phyloP scores from a whole-genome alignment of 2,113 vertebrate genomes.

The Xyrauchen texanus region DNA sequence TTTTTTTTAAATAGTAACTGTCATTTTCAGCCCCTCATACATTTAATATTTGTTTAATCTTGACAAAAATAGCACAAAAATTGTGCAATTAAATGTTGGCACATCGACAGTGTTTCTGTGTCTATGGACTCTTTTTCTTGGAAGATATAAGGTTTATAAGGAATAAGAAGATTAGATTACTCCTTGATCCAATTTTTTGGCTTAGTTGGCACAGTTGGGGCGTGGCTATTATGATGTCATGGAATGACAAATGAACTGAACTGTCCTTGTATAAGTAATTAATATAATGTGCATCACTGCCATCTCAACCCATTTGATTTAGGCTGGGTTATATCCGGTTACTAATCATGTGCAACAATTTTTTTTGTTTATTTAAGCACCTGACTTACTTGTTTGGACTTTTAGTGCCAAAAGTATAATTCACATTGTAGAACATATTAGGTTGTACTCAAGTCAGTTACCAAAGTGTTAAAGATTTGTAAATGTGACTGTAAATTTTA shows the following conservation, averaged over 20 bases:
- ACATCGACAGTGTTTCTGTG: not conserved
- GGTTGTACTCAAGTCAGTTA: too few species aligned
- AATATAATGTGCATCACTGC: not conserved
- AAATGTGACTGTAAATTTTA: too few species aligned
- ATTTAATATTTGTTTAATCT: too few species aligned
- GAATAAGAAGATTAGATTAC: conserved; percentile 82
- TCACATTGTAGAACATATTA: too few species aligned
- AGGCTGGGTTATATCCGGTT: not conserved
- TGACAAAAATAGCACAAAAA: not conserved
- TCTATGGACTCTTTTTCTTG: not conserved
- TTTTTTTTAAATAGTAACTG: too few species aligned
- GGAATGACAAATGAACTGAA: conserved; percentile 7
- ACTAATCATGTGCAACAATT: too few species aligned
- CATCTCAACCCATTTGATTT: not conserved
- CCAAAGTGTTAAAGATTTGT: too few species aligned
- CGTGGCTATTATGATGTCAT: conserved; percentile 21
- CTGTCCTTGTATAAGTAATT: not conserved
- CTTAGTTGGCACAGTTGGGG: conserved; percentile 21
- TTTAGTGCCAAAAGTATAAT: too few species aligned
- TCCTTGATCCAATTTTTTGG: conserved; percentile 64
- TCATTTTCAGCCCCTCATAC: too few species aligned
- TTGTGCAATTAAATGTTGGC: not conserved
- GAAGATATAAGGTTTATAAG: conserved; percentile 58
- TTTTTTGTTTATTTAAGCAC: too few species aligned
- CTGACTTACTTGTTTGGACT: too few species aligned